phyloP scores from a whole-genome alignment of 2,113 vertebrate genomes.

The Oostethus manadensis region DNA sequence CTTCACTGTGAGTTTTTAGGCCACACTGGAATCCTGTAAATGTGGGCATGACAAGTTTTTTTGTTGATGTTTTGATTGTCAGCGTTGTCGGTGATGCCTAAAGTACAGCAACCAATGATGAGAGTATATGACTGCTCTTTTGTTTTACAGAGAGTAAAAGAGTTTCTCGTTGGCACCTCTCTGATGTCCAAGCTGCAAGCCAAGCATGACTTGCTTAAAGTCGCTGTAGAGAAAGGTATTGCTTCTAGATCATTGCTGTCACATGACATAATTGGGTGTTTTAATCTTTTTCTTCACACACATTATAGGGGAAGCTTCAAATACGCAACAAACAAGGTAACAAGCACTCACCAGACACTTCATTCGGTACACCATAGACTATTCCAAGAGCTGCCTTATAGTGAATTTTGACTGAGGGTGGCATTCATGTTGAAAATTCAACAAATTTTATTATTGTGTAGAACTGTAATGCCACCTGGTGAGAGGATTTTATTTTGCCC shows the following conservation, averaged over 20 bases:
- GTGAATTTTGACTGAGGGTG: no score
- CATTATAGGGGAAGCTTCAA: conserved; percentile 40
- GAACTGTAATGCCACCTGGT: no score
- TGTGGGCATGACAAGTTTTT: not conserved
- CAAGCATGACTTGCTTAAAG: conserved; percentile 79
- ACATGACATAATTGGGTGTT: not conserved
- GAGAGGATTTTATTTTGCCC: no score
- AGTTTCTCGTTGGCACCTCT: conserved; percentile 70
- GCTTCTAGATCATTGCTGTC: conserved; percentile 14
- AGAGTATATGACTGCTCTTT: not conserved
- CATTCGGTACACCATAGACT: no score
- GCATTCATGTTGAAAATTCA: no score
- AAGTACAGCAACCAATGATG: not conserved
- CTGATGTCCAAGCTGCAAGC: conserved; percentile 77
- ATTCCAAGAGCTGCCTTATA: no score
- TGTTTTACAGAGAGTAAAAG: conserved; percentile 74
- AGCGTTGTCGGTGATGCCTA: not conserved
- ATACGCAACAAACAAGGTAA: conserved; percentile 44
- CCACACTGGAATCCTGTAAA: accelerated
- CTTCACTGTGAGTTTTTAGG: conserved; percentile 64
- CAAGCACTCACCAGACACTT: no score
- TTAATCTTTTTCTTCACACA: conserved; percentile 3
- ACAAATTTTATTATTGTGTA: no score
- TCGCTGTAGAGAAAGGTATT: conserved; percentile 81
- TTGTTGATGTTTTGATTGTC: not conserved